A percentile compares a stretch with the other conserved stretches of the same genome.
These are phyloP conservation scores for Idaea straminata DNA, from an alignment of 2,888 invertebrate genomes.

Conservation along the genomic window DNA sequence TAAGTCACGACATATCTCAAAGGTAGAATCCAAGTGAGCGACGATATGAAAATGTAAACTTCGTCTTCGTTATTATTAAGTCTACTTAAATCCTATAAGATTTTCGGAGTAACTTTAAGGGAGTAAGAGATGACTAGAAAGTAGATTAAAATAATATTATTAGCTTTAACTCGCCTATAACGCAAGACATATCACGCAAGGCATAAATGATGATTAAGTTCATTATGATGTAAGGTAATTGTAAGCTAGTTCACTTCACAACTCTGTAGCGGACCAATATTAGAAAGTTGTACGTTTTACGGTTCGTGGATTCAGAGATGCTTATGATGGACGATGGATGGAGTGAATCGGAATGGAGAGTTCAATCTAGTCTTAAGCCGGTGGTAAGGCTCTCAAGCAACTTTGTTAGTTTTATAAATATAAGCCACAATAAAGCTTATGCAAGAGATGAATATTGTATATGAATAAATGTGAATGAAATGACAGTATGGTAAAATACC, in stretches of 20 bases:
- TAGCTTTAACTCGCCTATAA: slow-evolving; percentile 73
- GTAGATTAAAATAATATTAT: slow-evolving; percentile 44
- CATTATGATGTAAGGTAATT: slow-evolving; percentile 68
- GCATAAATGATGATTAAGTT: slow-evolving; percentile 71
- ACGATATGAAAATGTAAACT: slow-evolving; percentile 36
- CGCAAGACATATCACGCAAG: slow-evolving; percentile 79
- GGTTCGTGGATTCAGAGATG: slow-evolving; percentile 43
- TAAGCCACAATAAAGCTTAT: slow-evolving; percentile 13
- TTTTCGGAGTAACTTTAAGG: slow-evolving; percentile 33
- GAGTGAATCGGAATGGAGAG: slow-evolving; percentile 10
- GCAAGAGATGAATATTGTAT: slow-evolving; percentile 6
- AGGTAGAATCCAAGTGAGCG: slow-evolving; percentile 44
- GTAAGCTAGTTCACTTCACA: slow-evolving; percentile 75
- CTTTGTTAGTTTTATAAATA: background rate
- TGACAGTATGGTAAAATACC: no score
- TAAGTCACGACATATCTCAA: slow-evolving; percentile 72
- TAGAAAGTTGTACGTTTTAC: slow-evolving; percentile 78
- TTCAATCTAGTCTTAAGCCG: slow-evolving; percentile 3
- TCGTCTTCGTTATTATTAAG: slow-evolving; percentile 43
- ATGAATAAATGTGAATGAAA: no score
- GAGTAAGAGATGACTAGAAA: slow-evolving; percentile 37
- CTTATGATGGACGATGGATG: slow-evolving; percentile 17
- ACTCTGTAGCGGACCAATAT: slow-evolving; percentile 80
- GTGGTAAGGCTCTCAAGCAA: slow-evolving; percentile 14
- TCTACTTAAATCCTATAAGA: slow-evolving; percentile 33